Evolutionary conservation across 2,113 vertebrate genomes (phyloP).

Genomic region (Otocyon megalotis): DNA sequence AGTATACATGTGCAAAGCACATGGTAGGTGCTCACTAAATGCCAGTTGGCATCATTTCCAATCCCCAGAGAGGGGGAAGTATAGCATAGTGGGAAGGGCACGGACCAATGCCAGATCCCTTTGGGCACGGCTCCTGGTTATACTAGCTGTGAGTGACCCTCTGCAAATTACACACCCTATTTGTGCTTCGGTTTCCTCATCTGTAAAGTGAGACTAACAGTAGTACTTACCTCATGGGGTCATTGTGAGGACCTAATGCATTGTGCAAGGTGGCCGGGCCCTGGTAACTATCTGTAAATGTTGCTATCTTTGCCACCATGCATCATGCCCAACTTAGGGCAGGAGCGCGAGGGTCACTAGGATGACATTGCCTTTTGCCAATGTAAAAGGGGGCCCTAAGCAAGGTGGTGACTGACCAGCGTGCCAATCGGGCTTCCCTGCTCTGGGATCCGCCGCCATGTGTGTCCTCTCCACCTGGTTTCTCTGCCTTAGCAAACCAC

Average conservation of each 20-base stretch:
- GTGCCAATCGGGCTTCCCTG: accelerated
- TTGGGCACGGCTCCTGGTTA: accelerated
- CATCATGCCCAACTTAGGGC: neutral
- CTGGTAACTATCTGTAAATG: no score
- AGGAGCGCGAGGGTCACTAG: accelerated
- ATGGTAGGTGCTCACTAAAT: neutral
- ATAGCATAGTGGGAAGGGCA: neutral
- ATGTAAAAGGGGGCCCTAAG: neutral
- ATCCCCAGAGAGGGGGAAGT: neutral
- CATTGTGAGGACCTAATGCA: neutral
- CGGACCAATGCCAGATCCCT: neutral
- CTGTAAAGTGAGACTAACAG: neutral
- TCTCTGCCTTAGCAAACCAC: neutral
- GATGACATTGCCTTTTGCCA: neutral
- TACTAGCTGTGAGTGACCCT: neutral
- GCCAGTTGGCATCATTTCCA: neutral
- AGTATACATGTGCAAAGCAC: neutral
- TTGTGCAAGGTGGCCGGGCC: neutral
- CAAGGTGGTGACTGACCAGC: accelerated
- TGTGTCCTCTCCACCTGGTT: neutral
- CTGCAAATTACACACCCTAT: neutral
- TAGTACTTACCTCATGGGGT: neutral
- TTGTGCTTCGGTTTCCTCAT: neutral
- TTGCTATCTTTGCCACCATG: accelerated
- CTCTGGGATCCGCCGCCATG: neutral